A percentile compares a stretch with the other conserved stretches of the same genome.
These are phyloP conservation scores for Sebastes oblongus DNA, from an alignment of 2,797 vertebrate species.

Conservation along the genomic window DNA sequence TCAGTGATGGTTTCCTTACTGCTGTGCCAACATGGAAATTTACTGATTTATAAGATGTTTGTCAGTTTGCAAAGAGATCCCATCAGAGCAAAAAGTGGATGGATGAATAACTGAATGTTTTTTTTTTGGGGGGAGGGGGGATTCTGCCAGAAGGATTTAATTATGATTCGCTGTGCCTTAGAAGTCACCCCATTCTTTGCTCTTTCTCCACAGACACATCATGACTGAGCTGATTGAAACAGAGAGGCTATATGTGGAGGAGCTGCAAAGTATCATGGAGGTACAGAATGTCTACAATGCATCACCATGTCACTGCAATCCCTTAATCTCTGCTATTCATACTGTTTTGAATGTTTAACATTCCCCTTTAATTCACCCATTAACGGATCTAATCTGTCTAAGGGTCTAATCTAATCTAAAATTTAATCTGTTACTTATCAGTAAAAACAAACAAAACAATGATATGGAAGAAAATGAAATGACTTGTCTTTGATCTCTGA, in stretches of 20 bases:
- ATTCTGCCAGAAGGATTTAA: neutral
- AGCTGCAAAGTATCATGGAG: slow-evolving; percentile 95
- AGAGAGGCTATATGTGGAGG: slow-evolving; percentile 93
- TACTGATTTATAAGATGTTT: neutral
- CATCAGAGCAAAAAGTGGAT: neutral
- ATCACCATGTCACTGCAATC: neutral
- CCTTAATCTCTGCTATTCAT: neutral
- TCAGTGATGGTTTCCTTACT: neutral
- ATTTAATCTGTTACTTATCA: neutral
- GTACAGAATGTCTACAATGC: slow-evolving; percentile 63
- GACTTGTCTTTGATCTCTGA: no score
- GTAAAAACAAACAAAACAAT: no score
- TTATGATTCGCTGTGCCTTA: neutral
- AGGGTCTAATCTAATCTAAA: no score
- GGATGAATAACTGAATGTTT: neutral
- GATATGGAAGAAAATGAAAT: no score
- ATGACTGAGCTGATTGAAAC: slow-evolving; percentile 95
- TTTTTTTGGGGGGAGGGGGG: neutral
- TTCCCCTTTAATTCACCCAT: neutral
- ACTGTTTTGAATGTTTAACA: neutral
- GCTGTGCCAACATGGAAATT: neutral
- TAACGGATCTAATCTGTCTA: no score
- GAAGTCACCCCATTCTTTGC: neutral
- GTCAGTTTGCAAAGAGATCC: neutral
- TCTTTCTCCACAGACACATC: slow-evolving; percentile 83